Conservation (phyloP, 1,140 invertebrate species). For the Pseudomyrmex pallidus region DNA sequence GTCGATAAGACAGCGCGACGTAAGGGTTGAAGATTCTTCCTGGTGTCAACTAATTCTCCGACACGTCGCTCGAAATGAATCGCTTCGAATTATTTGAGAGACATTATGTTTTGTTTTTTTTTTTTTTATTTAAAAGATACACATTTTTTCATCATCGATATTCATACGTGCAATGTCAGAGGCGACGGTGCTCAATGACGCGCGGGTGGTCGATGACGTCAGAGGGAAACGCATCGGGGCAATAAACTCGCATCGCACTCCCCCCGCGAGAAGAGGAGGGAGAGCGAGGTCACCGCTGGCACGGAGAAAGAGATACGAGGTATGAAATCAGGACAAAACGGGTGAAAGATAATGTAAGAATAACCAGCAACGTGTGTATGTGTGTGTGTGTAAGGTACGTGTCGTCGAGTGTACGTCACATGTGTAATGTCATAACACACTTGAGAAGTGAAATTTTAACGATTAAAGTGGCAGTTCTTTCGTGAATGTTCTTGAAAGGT, state of each 20-base stretch:
- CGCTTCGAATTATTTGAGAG: slow-evolving; percentile 11
- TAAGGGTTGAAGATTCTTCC: neutral
- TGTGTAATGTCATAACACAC: slow-evolving; percentile 2
- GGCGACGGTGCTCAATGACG: slow-evolving; percentile 73
- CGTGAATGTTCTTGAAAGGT: slow-evolving; percentile 13
- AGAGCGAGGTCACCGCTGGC: slow-evolving; percentile 25
- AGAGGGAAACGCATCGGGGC: slow-evolving; percentile 72
- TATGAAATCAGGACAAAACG: slow-evolving; percentile 45
- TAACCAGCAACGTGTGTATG: slow-evolving; percentile 19
- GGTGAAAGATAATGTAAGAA: slow-evolving; percentile 31
- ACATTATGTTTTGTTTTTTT: neutral
- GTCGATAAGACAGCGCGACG: slow-evolving; percentile 8
- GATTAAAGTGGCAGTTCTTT: neutral
- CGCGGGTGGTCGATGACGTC: slow-evolving; percentile 75
- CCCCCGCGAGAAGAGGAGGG: neutral
- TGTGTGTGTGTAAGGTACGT: too few relatives aligned
- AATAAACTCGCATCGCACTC: slow-evolving; percentile 76
- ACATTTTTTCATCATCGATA: slow-evolving; percentile 21
- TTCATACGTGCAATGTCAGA: slow-evolving; percentile 34
- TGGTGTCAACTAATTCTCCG: slow-evolving; percentile 8
- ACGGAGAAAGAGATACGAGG: slow-evolving; percentile 12
- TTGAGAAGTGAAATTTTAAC: slow-evolving; percentile 46
- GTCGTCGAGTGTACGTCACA: neutral
- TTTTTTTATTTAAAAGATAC: slow-evolving; percentile 32
- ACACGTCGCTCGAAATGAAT: slow-evolving; percentile 14